Base-by-base conservation (phyloP, 2,888 invertebrate genomes). In the Neria commutata region DNA sequence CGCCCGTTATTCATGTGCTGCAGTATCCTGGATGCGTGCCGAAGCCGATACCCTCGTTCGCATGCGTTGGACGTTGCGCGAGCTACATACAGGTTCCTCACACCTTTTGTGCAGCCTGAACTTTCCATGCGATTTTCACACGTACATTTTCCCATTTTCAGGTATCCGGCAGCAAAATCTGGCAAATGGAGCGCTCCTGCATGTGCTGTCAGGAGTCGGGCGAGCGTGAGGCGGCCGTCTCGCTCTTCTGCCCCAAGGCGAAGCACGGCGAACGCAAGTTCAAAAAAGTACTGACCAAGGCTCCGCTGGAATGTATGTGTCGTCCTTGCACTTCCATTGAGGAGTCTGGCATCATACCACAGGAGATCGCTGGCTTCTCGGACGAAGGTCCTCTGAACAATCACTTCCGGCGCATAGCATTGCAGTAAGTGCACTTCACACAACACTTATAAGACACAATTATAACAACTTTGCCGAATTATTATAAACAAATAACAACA, bases 131-230 rank as follows among this genome's bases (percentile, higher is more conserved):
- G 3, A 17, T 16, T 34, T n/a, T 25, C 33, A 14, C 25, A 14
- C 40, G 5, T n/a, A 33, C 19, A 23, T 56, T 50, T 1, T 5
- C 37, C 10, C 5, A 17, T 14, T 29, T 51, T 6, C 63, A 95
- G 95, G 94, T 95, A 6, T 95, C 95, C 33, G 94, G 94, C 5
- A 94, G 94, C 70, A 95, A 95, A 86, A 92, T 95, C 77, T 95
- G 95, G 95, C 95, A 95, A 86, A 94, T 95, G 90, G 95, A 95
- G 81, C 85, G 95, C 25, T 94, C 94, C 1, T 95, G 95, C 77
- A 95, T 94, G 88, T 96, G 95, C 79, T 96, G 95, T 77, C 95
- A 95, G 81, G 95, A 95, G 79, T 93, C 93, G 68, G 94, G 94
- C 2, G 94, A 95, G 83, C 85, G 95, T 66, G 95, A 95, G 81